These are phyloP conservation scores for Diloba caeruleocephala DNA, from an alignment of 2,888 invertebrate species.

Conservation along the genomic window DNA sequence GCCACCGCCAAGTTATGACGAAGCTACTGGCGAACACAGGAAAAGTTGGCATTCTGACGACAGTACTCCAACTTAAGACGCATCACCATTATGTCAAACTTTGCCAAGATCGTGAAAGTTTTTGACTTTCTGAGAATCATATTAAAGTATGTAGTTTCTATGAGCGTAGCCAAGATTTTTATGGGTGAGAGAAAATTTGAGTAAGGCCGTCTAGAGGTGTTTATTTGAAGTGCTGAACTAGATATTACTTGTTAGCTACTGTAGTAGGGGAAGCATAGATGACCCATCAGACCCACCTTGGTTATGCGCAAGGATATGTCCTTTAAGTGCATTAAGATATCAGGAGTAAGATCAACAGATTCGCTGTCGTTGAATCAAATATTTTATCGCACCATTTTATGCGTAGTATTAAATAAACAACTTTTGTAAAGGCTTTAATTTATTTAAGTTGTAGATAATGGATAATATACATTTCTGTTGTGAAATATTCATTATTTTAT, in stretches of 20 bases:
- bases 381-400: slow-evolving; percentile 41
- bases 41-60: slow-evolving; percentile 88
- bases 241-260: not conserved
- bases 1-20: slow-evolving; percentile 81
- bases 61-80: slow-evolving; percentile 80
- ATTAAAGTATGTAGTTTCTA: slow-evolving; percentile 13
- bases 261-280: not conserved
- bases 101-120: slow-evolving; percentile 30
- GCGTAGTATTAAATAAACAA: slow-evolving; percentile 42
- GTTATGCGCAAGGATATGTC: slow-evolving; percentile 11
- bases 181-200: not conserved
- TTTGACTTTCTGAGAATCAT: slow-evolving; percentile 22
- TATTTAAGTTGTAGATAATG: slow-evolving; percentile 75
- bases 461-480: slow-evolving; percentile 53
- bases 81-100: slow-evolving; percentile 6
- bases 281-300: not conserved
- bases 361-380: slow-evolving; percentile 17
- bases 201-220: not conserved
- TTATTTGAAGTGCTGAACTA: not conserved
- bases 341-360: slow-evolving; percentile 13
- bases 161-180: slow-evolving; percentile 21
- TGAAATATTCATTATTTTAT: slow-evolving; percentile 44
- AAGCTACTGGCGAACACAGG: slow-evolving; percentile 79
- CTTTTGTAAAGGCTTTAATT: slow-evolving; percentile 79
- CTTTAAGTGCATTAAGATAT: slow-evolving; percentile 17